phyloP scores from a whole-genome alignment of 2,113 vertebrate species.

The Pao palembangensis region DNA sequence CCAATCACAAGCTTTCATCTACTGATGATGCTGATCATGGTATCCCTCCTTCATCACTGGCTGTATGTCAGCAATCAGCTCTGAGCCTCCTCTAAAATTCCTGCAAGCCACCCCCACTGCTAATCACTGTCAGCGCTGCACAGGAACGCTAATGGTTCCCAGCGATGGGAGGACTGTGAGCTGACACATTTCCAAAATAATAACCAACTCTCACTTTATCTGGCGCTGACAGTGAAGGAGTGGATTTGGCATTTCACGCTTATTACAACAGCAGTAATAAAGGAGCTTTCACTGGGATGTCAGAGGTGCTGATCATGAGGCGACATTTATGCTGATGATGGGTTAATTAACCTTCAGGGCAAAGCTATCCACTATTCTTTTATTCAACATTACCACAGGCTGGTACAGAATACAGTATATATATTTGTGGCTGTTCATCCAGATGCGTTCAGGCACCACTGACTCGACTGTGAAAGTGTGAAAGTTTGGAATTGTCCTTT shows the following conservation, averaged over 20 bases:
- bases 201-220: slow-evolving; percentile 9
- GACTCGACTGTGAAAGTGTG: too few relatives aligned
- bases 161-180: slow-evolving; percentile 18
- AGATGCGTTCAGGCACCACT: too few relatives aligned
- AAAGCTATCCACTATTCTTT: slow-evolving; percentile 5
- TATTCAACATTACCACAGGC: slow-evolving; percentile 1
- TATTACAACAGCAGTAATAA: slow-evolving; percentile 25
- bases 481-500: too few relatives aligned
- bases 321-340: slow-evolving; percentile 17
- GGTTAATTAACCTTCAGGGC: slow-evolving; percentile 1
- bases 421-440: too few relatives aligned
- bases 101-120: slow-evolving; percentile 8
- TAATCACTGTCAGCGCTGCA: slow-evolving; percentile 32
- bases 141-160: slow-evolving; percentile 26
- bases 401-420: slow-evolving; percentile 2
- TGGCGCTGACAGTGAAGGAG: slow-evolving; percentile 1
- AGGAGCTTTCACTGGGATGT: slow-evolving; percentile 15
- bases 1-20: too few relatives aligned
- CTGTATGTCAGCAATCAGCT: slow-evolving; percentile 51
- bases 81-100: slow-evolving; percentile 16
- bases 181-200: slow-evolving; percentile 32
- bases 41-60: slow-evolving; percentile 36
- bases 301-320: slow-evolving; percentile 1
- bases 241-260: slow-evolving; percentile 14
- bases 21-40: not conserved